Evolutionary conservation across 1,140 invertebrate genomes (phyloP), one percentile per base, ranked within the genome.

Genomic region (Andricus grossulariae): DNA sequence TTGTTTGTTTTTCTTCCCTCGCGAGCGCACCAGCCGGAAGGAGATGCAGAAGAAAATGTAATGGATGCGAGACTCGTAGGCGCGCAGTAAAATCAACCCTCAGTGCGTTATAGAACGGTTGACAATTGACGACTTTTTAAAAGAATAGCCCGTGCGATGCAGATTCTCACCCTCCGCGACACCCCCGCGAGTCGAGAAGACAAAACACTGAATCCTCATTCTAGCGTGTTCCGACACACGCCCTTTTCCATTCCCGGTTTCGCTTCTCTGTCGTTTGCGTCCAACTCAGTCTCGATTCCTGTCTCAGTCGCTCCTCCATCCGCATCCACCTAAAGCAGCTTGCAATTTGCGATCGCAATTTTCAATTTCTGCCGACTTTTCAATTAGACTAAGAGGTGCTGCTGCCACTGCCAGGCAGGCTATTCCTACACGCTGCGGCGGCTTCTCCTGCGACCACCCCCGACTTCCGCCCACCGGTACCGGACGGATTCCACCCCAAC

Each of bases 311-410:
- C 78, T 72, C 72, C 77, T 50, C 73, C 75, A 52, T 50, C 50
- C 51, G 77, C 74, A 72, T 82, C 77, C 82, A 76, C 82, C 78
- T 83, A 79, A 80, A 90, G 88, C 90, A 90, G 89, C 90, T 89
- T 87, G 90, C 89, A 90, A 91, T 90, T 90, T 88, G 90, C 89
- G 89, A 91, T 91, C 89, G 87, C 90, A 90, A 91, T 91, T 91
- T 91, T 91, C 90, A 91, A 91, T 91, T 91, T 90, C 89, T 88
- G 86, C 87, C 89, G 89, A 90, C 90, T 91, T 91, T 90, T 90
- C 90, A 91, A 91, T 91, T 91, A 91, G 90, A 91, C 90, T 91
- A 91, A 91, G 89, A 90, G 90, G 90, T 88, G 89, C 87, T 86
- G 84, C 86, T 84, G 82, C 81, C 87, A 82, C 79, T 82, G 83